Conservation (phyloP, 35 echinoderm and acorn worm genomes). For the Chiridota heheva region DNA sequence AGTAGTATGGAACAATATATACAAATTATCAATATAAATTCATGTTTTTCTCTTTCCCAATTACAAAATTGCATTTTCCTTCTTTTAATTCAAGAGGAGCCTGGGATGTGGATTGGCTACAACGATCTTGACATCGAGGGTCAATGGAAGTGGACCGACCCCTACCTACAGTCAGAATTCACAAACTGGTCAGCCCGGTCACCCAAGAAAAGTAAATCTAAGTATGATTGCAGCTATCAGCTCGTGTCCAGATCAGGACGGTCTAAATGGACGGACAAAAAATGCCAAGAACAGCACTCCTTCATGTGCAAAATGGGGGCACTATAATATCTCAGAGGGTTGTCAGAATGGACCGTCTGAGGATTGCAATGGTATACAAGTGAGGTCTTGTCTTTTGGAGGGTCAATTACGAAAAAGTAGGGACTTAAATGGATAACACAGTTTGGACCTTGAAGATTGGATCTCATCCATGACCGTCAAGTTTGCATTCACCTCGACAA, state of each 20-base stretch:
- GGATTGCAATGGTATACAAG: no score
- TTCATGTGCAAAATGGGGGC: conserved; percentile 89
- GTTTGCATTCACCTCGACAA: no score
- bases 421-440: no score
- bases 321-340: conserved; percentile 28
- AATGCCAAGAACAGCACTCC: conserved; percentile 52
- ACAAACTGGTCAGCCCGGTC: conserved; percentile 35
- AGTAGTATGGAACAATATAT: no score
- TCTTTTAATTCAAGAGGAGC: conserved; percentile 75
- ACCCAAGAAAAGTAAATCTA: conserved; percentile 31
- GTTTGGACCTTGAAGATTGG: no score
- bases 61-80: no score
- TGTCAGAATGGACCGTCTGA: no score
- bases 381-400: no score
- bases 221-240: conserved; percentile 59
- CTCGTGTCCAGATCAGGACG: conserved; percentile 42
- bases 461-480: no score
- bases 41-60: no score
- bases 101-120: conserved; percentile 84
- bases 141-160: conserved; percentile 68
- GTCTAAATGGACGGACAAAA: conserved; percentile 44
- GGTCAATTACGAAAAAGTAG: no score
- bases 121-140: conserved; percentile 32
- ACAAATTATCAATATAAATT: no score
- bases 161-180: conserved; percentile 47